Base-by-base conservation (phyloP, 2,113 vertebrate genomes). In the Pyrgilauda ruficollis region DNA sequence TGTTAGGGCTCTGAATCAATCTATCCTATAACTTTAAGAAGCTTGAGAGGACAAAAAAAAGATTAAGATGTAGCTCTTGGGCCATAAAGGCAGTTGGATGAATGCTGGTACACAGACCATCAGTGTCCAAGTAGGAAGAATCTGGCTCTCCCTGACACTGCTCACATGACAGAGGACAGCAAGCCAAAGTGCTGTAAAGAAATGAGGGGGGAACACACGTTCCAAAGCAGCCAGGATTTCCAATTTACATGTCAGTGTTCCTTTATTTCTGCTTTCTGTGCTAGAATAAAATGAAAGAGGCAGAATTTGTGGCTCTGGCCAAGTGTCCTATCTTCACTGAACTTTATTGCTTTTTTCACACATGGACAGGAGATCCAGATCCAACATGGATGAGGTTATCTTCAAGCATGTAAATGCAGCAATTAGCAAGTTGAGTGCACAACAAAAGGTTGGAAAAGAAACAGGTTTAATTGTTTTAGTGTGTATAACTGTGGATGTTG, bases 111-210 rank as follows among this genome's bases (percentile, higher is more conserved):
- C 37, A 33, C 13, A 86, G 62, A 68, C 67, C 46, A 93, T 83
- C 70, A 35, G 1, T 84, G 94, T 94, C 79, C 95, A 95, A 88
- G 81, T 39, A 58, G 83, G 85, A 88, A 93, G 69, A 37, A 52
- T 89, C 72, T 96, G 95, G 72, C 78, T 88, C 46, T 75, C 41
- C 90, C 59, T 7, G n/a, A 46, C 84, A 47, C 62, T 68, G 53
- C 33, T 93, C 84, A 93, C 47, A 20, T 91, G 94, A 84, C n/a
- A n/a, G 59, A 31, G 35, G 28, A 28, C 3, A 28, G 37, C 43
- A 41, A 87, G 93, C 84, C 95, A 96, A 93, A 74, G 52, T 30
- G 47, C 90, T 81, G 4, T 85, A 90, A 88, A 96, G 84, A 68
- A 77, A 89, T 0, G 26, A 83, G 59, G 13, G 93, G 28, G 41